Base-by-base conservation (phyloP, 2,888 invertebrate genomes). In the Biston stratarius region DNA sequence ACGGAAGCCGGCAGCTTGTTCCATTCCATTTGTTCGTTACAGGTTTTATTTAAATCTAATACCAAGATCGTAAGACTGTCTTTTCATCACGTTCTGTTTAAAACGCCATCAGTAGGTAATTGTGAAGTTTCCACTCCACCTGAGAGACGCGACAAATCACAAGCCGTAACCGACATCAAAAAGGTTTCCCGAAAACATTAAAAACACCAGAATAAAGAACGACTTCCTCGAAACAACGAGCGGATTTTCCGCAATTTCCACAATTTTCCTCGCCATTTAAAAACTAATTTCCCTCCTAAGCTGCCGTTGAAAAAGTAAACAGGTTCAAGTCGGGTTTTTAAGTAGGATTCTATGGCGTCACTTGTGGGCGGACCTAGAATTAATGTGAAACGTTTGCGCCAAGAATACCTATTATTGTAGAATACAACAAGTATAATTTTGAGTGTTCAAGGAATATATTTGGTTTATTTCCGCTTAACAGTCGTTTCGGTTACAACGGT, bases 221-320 rank as follows among this genome's bases (percentile, higher is more conserved):
- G 48, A 51, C 58, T 67, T 67, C 67, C 58, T 12, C 48, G 9
- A 44, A 56, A 33, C 38, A 63, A 67, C 55, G 67, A 59, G 55
- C 61, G 36, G 63, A 42, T 40, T 59, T 64, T 57, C 67, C 67
- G 67, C 63, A 59, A 67, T 38, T 58, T 63, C 67, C 67, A 63
- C 63, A 63, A 68, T 68, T 68, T 68, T 60, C 59, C 40, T 34
- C 48, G 12, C 63, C 49, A 60, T 68, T 63, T 63, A 67, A 60
- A 63, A 68, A 68, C 63, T 68, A 68, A 68, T 68, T 68, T 68
- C 59, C 67, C 56, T 67, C 45, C 53, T 56, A 60, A 67, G 51
- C 55, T 34, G 59, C 11, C 62, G 47, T 60, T 67, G 55, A 59
- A 67, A 61, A 67, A 45, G 45, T 63, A 63, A 63, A 67, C 47